Evolutionary conservation across 2,113 vertebrate species (phyloP).

Genomic region (Neodon shergylaensis): DNA sequence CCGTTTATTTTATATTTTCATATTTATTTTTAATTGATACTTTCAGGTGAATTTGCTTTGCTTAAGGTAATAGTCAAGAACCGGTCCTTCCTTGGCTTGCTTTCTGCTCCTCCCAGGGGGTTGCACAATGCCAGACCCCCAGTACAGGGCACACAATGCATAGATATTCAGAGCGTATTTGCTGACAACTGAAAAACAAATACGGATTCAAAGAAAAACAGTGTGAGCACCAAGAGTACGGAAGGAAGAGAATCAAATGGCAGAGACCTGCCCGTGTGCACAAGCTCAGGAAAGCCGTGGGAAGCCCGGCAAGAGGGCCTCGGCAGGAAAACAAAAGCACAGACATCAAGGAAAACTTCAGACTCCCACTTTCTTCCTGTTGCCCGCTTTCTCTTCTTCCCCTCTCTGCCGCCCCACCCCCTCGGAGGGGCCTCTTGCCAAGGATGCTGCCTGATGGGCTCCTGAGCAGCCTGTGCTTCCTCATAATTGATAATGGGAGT

Average conservation of each 20-base stretch:
- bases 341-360: background rate
- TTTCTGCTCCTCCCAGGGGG: background rate
- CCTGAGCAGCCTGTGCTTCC: constrained; percentile 61
- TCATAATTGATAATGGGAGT: constrained; percentile 75
- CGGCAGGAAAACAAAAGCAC: constrained; percentile 51
- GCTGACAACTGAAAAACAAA: constrained; percentile 58
- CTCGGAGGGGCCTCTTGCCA: constrained; percentile 63
- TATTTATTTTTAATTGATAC: constrained; percentile 7
- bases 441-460: constrained; percentile 67
- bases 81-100: background rate
- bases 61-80: background rate
- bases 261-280: constrained; percentile 40
- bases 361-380: constrained; percentile 65
- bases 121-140: background rate
- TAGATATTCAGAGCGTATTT: constrained; percentile 26
- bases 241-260: constrained; percentile 41
- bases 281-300: constrained; percentile 35
- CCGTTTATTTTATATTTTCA: background rate
- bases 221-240: constrained; percentile 35
- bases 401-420: background rate
- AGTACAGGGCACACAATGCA: background rate
- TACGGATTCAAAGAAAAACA: constrained; percentile 48
- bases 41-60: background rate
- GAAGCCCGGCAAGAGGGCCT: background rate
- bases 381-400: constrained; percentile 50